Base-by-base conservation (phyloP, 1,140 invertebrate genomes). In the Trissolcus basalis region DNA sequence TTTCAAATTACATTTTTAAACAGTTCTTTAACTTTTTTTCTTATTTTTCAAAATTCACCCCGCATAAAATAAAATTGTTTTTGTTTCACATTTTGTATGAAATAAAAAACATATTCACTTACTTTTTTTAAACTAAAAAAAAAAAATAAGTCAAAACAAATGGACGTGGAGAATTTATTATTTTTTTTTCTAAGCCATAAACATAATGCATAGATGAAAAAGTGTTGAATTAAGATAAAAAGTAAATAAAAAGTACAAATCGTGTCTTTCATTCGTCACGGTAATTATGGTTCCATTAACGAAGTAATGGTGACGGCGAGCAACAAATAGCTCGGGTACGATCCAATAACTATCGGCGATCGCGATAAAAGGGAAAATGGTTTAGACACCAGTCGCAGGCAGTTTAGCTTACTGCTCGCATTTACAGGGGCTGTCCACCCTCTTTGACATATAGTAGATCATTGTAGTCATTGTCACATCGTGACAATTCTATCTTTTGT, bases 211-310 rank as follows among this genome's bases (percentile, higher is more conserved):
- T 5, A 3, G 36, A n/a, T n/a, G n/a, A 11, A 39, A 11, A 39
- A 39, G n/a, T 39, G n/a, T 39, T n/a, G n/a, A 9, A 9, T 39
- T 39, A 9, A n/a, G n/a, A 39, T 39, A 39, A 39, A 39, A 39
- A 9, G 12, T 7, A 27, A 45, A 41, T 12, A 39, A 44, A 58
- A 27, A 58, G 13, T 41, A 6, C n/a, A 63, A 53, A 48, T 32
- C 51, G 47, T 69, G 74, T 77, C 74, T 74, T 82, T 85, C 80
- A 85, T 85, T 84, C 78, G 80, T 80, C 72, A 58, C 65, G 82
- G 80, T 85, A 81, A 87, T 87, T 87, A 87, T 81, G 67, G 82
- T 85, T 86, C 86, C 87, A 88, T 88, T 87, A 88, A 81, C 80
- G 77, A 80, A 80, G 71, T 82, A 83, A 83, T 69, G 65, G 72